Evolutionary conservation across 2,113 vertebrate genomes (phyloP).

Genomic region (Amia ocellicauda): DNA sequence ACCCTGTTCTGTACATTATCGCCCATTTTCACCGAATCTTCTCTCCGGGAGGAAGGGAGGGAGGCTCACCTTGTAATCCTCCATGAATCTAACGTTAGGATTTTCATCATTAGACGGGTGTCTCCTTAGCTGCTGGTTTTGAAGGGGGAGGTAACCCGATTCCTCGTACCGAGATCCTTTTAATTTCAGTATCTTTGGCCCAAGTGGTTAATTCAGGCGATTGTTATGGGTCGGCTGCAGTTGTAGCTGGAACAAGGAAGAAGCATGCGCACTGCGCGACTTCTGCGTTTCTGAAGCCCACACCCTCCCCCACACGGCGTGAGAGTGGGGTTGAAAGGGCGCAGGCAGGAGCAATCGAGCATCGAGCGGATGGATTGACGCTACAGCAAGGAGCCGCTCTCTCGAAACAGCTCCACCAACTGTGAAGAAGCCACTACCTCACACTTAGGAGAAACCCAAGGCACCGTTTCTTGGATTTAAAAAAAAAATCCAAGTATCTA

Average conservation of each 20-base stretch:
- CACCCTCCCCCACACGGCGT: background rate
- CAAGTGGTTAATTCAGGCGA: slow-evolving; percentile 21
- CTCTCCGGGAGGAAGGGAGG: slow-evolving; percentile 3
- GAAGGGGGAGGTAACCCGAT: background rate
- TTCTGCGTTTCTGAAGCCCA: slow-evolving; percentile 5
- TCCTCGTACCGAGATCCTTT: background rate
- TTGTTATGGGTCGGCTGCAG: slow-evolving; percentile 33
- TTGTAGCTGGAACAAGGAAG: slow-evolving; percentile 7
- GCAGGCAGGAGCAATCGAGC: slow-evolving; percentile 21
- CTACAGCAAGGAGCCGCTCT: no score
- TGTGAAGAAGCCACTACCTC: no score
- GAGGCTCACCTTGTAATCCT: slow-evolving; percentile 23
- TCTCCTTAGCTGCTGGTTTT: background rate
- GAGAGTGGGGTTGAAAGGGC: slow-evolving; percentile 10
- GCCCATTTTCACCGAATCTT: slow-evolving; percentile 24
- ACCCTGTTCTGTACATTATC: slow-evolving; percentile 12
- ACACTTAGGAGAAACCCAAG: no score
- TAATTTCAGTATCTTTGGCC: slow-evolving; percentile 3
- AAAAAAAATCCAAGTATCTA: no score
- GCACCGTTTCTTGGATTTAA: no score
- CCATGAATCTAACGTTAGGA: slow-evolving; percentile 5
- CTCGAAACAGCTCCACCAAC: no score
- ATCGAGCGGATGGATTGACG: no score
- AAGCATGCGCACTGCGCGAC: slow-evolving; percentile 34
- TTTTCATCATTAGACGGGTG: background rate